A percentile compares a stretch with the other conserved stretches of the same genome.
Evolutionary conservation across 1,140 invertebrate genomes (phyloP).

Genomic region (Drosophila lacertosa): DNA sequence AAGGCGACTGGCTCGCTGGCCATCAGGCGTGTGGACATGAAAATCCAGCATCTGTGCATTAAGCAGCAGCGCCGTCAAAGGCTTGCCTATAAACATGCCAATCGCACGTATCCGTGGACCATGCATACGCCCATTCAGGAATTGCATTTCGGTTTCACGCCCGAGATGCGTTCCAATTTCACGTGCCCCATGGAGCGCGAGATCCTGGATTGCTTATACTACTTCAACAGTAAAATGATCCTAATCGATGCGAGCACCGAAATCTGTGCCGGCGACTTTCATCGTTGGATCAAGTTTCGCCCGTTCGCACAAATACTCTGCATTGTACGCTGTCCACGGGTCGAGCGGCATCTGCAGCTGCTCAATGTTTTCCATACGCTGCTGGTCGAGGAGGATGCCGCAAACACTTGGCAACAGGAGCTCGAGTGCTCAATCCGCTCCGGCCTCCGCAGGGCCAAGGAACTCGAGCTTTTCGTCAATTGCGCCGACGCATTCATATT

Average conservation of each 20-base stretch:
- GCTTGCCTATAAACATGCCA: conserved; percentile 66
- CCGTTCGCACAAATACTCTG: conserved; percentile 59
- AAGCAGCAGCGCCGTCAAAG: conserved; percentile 49
- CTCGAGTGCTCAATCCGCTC: conserved; percentile 44
- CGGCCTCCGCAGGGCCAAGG: conserved; percentile 45
- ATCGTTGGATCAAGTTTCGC: conserved; percentile 69
- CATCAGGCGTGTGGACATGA: conserved; percentile 41
- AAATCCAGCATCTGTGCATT: conserved; percentile 5
- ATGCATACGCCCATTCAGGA: conserved; percentile 64
- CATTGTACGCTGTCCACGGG: conserved; percentile 47
- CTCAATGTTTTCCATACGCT: conserved; percentile 55
- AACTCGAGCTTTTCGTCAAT: conserved; percentile 30
- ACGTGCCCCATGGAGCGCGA: conserved; percentile 38
- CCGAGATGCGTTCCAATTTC: conserved; percentile 35
- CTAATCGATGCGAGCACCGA: conserved; percentile 62
- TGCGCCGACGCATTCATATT: conserved; percentile 61
- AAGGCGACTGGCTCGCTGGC: conserved; percentile 9
- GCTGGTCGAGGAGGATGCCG: conserved; percentile 47
- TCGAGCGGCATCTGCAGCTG: conserved; percentile 58
- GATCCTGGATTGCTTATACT: conserved; percentile 51
- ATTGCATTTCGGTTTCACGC: conserved; percentile 40
- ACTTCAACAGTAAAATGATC: conserved; percentile 59
- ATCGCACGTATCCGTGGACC: conserved; percentile 69
- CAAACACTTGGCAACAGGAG: conserved; percentile 65
- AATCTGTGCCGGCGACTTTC: conserved; percentile 51